phyloP scores from a whole-genome alignment of 2,888 invertebrate species.

The Clistopyga incitator region DNA sequence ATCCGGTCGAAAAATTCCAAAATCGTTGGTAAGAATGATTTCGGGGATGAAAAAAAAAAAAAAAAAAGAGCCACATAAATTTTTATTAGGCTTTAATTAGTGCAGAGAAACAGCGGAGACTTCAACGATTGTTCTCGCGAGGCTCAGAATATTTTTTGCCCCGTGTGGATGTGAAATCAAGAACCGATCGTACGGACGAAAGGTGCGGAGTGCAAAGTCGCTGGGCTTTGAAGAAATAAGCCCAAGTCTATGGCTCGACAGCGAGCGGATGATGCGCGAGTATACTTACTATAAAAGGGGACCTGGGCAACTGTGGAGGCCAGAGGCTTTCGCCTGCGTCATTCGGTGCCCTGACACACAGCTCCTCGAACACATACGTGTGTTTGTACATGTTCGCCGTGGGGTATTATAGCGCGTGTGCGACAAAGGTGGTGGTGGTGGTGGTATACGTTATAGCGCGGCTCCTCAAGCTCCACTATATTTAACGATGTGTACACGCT shows the following conservation, averaged over 20 bases:
- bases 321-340: constrained; percentile 65
- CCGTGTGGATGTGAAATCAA: not conserved
- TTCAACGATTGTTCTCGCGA: not conserved
- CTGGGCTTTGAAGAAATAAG: not conserved
- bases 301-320: constrained; percentile 58
- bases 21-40: too few relatives aligned
- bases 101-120: not conserved
- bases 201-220: not conserved
- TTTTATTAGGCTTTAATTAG: too few relatives aligned
- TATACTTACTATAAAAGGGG: constrained; percentile 44
- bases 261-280: constrained; percentile 41
- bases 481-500: constrained; percentile 58
- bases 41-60: too few relatives aligned
- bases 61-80: too few relatives aligned
- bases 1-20: too few relatives aligned
- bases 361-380: not conserved
- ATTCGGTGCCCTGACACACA: constrained; percentile 51
- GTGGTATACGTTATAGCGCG: constrained; percentile 35
- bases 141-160: not conserved
- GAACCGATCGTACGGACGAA: not conserved
- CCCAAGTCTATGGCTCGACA: constrained; percentile 11
- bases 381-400: constrained; percentile 19
- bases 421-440: constrained; percentile 44
- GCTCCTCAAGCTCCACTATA: constrained; percentile 46
- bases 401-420: constrained; percentile 52